These are phyloP conservation scores for Scrobipalpa costella DNA, from an alignment of 2,888 invertebrate species.

Conservation along the genomic window DNA sequence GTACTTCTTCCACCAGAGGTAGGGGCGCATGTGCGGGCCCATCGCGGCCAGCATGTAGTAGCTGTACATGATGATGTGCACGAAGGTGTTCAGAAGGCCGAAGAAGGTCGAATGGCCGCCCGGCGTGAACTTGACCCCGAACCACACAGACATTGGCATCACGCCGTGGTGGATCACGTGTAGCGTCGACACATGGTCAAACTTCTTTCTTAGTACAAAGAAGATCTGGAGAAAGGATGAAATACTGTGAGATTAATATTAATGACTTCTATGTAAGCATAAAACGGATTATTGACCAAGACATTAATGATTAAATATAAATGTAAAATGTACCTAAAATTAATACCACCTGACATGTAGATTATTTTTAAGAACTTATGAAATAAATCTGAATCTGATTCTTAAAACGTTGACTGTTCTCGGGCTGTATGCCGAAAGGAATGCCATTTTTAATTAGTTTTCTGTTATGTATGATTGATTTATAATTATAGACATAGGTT, in stretches of 20 bases:
- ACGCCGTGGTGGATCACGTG: constrained; percentile 98
- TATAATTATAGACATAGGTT: too few species aligned
- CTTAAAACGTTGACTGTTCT: too few species aligned
- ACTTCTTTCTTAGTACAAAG: constrained; percentile 97
- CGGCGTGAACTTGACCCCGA: constrained; percentile 97
- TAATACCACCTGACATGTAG: too few species aligned
- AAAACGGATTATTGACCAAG: too few species aligned
- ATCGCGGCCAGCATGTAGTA: constrained; percentile 96
- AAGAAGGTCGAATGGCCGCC: constrained; percentile 98
- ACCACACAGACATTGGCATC: constrained; percentile 99
- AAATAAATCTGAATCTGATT: too few species aligned
- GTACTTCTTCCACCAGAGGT: constrained; percentile 98
- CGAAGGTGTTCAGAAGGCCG: constrained; percentile 95
- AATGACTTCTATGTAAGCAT: too few species aligned
- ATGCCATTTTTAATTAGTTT: too few species aligned
- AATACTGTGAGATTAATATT: not conserved
- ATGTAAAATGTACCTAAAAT: too few species aligned
- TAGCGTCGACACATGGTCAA: constrained; percentile 94
- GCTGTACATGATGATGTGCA: constrained; percentile 98
- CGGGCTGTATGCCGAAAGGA: too few species aligned
- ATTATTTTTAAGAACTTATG: too few species aligned
- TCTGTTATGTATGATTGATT: too few species aligned
- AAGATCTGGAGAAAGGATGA: constrained; percentile 88
- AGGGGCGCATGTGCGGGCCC: constrained; percentile 92
- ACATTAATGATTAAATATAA: too few species aligned